Percentiles rank a stretch among this genome's conserved stretches.
These are phyloP conservation scores for Dipodomys spectabilis DNA, from an alignment of 2,113 vertebrate genomes.

Conservation along the genomic window DNA sequence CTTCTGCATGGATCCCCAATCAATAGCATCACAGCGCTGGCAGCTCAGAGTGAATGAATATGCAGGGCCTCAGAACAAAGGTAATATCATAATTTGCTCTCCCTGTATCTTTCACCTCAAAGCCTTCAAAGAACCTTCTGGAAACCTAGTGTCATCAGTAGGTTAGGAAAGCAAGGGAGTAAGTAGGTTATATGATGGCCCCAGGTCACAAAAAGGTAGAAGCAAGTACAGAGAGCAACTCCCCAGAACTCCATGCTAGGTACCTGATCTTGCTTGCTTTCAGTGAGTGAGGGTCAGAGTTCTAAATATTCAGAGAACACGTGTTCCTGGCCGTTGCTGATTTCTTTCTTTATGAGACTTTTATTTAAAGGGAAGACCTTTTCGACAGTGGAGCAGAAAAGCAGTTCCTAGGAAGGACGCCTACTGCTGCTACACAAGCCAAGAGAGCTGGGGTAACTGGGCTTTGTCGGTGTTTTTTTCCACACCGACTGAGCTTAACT, in stretches of 20 bases:
- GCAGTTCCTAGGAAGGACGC: background rate
- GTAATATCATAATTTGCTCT: background rate
- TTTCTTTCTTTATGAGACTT: background rate
- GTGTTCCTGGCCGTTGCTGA: background rate
- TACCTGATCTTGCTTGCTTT: background rate
- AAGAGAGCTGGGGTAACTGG: background rate
- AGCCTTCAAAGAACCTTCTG: background rate
- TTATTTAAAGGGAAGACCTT: background rate
- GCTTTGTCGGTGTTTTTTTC: background rate
- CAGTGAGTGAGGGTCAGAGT: background rate
- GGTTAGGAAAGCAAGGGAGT: background rate
- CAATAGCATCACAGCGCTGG: constrained; percentile 81
- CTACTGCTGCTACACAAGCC: accelerated
- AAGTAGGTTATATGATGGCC: background rate
- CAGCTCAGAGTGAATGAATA: constrained; percentile 72
- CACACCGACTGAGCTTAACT: background rate
- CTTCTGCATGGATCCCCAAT: constrained; percentile 78
- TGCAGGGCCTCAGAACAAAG: constrained; percentile 15
- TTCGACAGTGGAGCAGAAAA: background rate
- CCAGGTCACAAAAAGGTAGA: background rate
- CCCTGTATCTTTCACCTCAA: constrained; percentile 51
- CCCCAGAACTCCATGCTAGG: background rate
- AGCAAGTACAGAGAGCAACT: background rate
- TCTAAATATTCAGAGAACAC: background rate
- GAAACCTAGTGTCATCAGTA: background rate